These are phyloP conservation scores for Dilophus febrilis DNA, from an alignment of 2,888 invertebrate genomes.

Conservation along the genomic window DNA sequence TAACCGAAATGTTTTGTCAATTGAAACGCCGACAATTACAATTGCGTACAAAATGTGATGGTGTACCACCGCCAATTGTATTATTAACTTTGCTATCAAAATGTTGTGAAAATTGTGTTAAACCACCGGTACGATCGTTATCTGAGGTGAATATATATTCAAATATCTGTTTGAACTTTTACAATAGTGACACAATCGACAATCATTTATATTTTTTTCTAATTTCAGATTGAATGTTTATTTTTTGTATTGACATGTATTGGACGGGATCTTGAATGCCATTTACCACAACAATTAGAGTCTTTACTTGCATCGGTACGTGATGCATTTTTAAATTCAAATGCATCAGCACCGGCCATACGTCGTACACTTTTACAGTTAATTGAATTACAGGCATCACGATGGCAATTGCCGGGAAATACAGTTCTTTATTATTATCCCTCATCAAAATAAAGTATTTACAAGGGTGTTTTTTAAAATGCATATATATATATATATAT, in stretches of 20 bases:
- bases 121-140: slow-evolving; percentile 62
- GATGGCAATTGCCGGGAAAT: slow-evolving; percentile 80
- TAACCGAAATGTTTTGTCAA: slow-evolving; percentile 82
- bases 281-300: slow-evolving; percentile 64
- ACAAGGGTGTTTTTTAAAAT: too few relatives aligned
- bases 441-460: slow-evolving; percentile 37
- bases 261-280: slow-evolving; percentile 70
- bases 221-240: slow-evolving; percentile 61
- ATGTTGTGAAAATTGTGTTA: slow-evolving; percentile 77
- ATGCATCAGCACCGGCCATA: slow-evolving; percentile 53
- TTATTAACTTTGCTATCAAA: slow-evolving; percentile 70
- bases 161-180: too few relatives aligned
- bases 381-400: slow-evolving; percentile 77
- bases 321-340: slow-evolving; percentile 67
- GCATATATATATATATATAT: too few relatives aligned
- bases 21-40: slow-evolving; percentile 49
- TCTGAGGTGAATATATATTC: slow-evolving; percentile 50
- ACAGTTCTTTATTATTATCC: slow-evolving; percentile 82
- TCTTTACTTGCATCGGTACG: slow-evolving; percentile 61
- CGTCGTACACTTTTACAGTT: slow-evolving; percentile 74
- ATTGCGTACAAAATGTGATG: slow-evolving; percentile 35
- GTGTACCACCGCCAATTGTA: slow-evolving; percentile 52
- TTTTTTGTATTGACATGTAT: slow-evolving; percentile 79
- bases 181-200: too few relatives aligned
- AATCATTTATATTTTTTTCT: too few relatives aligned